Base-by-base conservation (phyloP, 1,140 invertebrate genomes). In the Drosophila miranda region DNA sequence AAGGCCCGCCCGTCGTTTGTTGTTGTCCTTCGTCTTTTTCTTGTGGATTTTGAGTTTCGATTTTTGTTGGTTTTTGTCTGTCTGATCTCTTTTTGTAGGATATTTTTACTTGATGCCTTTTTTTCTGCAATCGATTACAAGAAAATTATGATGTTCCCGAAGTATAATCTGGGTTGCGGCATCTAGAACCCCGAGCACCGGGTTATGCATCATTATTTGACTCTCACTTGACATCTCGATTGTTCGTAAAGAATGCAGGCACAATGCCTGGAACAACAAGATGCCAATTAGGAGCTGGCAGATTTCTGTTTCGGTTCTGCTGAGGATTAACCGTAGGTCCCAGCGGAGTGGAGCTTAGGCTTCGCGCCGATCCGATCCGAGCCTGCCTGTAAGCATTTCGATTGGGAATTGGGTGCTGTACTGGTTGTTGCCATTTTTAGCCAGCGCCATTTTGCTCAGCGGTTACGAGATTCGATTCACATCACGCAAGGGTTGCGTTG, bases 201-300 rank as follows among this genome's bases (percentile, higher is more conserved):
- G 72, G 77, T 80, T 84, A 84, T 84, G 80, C 80, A 84, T 84
- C 81, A 80, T 87, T 86, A 75, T 86, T 86, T 77, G 81, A 63
- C 68, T 71, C 74, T 54, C 62, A 83, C 79, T 79, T 83, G 79
- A 70, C 79, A 68, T 73, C 57, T 53, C 30, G 63, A 69, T 56
- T 63, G 41, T 49, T 53, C 44, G 44, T 42, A 43, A 19, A 44
- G 61, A 55, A 55, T 19, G 46, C 34, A 38, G 49, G n/a, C 13
- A 72, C 34, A 60, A 74, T 30, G 50, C 16, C 14, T 14, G 41
- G 16, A 38, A 19, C 45, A 48, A 78, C 64, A 63, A 61, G 28
- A 51, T 57, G 70, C 63, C 75, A 82, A 82, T 82, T 82, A 82
- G 53, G 55, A 21, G 55, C 46, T 38, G 9, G 13, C 23, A 6